Conservation (phyloP, 2,113 vertebrate genomes). For the Xiphophorus hellerii region DNA sequence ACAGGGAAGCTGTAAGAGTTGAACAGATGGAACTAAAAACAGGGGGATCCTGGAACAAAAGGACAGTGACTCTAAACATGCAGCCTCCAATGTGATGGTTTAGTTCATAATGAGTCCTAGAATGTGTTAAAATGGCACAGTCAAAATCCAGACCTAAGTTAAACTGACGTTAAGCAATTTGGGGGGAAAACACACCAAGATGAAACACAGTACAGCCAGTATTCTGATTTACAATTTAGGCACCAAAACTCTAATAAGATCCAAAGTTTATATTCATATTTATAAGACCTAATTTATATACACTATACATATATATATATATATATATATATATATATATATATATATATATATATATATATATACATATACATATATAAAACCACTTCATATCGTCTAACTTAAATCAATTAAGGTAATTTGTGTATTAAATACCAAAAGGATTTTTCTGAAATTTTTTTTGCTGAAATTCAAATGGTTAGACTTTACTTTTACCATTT, state of each 20-base stretch:
- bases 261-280: too few relatives aligned
- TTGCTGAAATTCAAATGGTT: background rate
- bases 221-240: background rate
- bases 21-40: background rate
- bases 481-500: background rate
- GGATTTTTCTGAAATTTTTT: background rate
- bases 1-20: background rate
- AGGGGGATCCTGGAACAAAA: background rate
- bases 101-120: background rate
- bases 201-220: background rate
- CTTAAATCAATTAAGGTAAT: background rate
- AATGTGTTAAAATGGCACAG: background rate
- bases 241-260: background rate
- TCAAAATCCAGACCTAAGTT: too few relatives aligned
- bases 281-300: too few relatives aligned
- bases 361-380: too few relatives aligned
- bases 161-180: background rate
- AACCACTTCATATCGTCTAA: background rate
- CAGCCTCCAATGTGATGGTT: background rate
- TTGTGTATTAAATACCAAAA: background rate
- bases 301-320: too few relatives aligned
- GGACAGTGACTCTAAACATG: background rate
- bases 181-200: too few relatives aligned
- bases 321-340: too few relatives aligned
- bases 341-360: too few relatives aligned